These are phyloP conservation scores for Synchiropus splendidus DNA, from an alignment of 2,113 vertebrate genomes.

Conservation along the genomic window DNA sequence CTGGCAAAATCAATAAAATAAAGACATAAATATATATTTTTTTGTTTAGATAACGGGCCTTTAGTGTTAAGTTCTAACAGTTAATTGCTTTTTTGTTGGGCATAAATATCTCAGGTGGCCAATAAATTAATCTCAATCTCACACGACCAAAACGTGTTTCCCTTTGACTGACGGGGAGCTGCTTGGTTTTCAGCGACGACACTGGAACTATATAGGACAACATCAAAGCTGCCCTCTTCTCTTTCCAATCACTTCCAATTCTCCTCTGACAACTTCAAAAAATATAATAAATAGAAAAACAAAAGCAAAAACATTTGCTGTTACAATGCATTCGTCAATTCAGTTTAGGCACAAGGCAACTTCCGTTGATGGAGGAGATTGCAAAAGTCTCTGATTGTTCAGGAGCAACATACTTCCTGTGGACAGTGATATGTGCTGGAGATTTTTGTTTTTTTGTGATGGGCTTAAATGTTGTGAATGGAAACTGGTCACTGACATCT, in stretches of 20 bases:
- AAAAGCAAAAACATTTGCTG: constrained; percentile 73
- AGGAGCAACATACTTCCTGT: constrained; percentile 83
- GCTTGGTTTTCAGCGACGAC: constrained; percentile 29
- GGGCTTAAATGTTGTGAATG: constrained; percentile 77
- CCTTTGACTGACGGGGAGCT: constrained; percentile 14
- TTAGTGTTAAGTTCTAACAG: constrained; percentile 26
- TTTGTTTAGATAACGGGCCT: constrained; percentile 8
- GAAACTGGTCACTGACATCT: constrained; percentile 66
- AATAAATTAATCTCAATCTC: constrained; percentile 48
- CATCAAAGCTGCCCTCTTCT: constrained; percentile 71
- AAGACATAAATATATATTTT: constrained; percentile 62
- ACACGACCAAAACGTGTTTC: no score
- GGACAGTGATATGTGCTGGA: constrained; percentile 79
- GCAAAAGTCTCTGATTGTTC: constrained; percentile 98
- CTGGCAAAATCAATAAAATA: constrained; percentile 48
- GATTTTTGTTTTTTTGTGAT: constrained; percentile 37
- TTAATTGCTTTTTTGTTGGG: constrained; percentile 23
- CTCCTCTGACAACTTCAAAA: constrained; percentile 87
- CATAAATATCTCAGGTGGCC: constrained; percentile 40
- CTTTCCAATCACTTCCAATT: constrained; percentile 67
- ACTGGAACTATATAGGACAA: constrained; percentile 70
- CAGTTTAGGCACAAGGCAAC: constrained; percentile 99
- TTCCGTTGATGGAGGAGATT: constrained; percentile 86
- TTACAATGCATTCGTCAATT: constrained; percentile 99
- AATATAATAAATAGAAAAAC: constrained; percentile 92